Base-by-base conservation (phyloP, 2,113 vertebrate species). In the Phalacrocorax brasilianus region DNA sequence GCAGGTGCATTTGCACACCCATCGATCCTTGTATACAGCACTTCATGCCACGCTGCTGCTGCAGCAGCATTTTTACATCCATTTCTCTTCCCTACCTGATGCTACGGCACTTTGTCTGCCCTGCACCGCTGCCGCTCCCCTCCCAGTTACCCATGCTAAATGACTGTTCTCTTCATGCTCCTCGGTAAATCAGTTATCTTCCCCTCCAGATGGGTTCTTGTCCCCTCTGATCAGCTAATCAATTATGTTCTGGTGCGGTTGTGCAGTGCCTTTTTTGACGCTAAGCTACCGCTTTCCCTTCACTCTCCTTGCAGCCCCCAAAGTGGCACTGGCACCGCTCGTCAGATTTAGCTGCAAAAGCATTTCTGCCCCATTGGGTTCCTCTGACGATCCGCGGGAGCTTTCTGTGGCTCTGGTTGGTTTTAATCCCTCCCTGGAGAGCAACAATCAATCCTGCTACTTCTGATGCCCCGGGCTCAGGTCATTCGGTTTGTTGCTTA, bases 11-110 rank as follows among this genome's bases (percentile, higher is more conserved):
- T 85, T 55, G 44, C 12, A 30, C 32, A 24, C 40, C 26, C 73
- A 4, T 68, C 0, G 0, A 68, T 93, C 45, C 83, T 67, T 3
- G 3, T 30, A 26, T 4, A 0, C 61, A 1, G 2, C 14, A 1
- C n/a, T 58, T 66, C 18, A 11, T 55, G 63, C 45, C 0, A 2
- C 2, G 20, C 75, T 66, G 49, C 93, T 53, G 59, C 90, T 45
- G 12, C 80, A 19, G 65, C 72, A 44, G 86, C 59, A 4, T 86
- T 87, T 92, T 59, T 49, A 2, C 40, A 23, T 82, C 65, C 74
- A 9, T 91, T 92, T 96, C 91, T 76, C 47, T 45, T 70, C 83
- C n/a, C 42, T 85, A 40, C 58, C 53, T 2, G 11, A 55, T 67
- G 5, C 49, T 59, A 6, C 4, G 7, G 62, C 71, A 23, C 56